Evolutionary conservation across 2,113 vertebrate species (phyloP).

Genomic region (Manacus vitellinus): DNA sequence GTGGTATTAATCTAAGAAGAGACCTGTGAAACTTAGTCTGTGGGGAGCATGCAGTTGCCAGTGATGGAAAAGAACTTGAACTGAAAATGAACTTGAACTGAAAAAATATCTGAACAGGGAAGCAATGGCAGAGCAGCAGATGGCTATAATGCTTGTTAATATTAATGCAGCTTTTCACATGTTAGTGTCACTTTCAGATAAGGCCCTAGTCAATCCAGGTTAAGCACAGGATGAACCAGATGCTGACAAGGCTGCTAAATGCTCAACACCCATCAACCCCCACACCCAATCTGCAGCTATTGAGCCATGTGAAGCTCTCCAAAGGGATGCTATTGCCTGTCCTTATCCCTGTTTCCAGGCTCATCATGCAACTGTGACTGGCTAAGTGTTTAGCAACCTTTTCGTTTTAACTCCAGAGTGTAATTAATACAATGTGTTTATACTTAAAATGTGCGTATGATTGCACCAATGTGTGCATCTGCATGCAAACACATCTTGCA

Average conservation of each 20-base stretch:
- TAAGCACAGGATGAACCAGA: neutral
- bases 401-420: neutral
- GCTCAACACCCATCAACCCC: neutral
- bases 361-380: neutral
- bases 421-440: neutral
- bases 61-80: neutral
- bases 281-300: neutral
- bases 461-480: fast-evolving
- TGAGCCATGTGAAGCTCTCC: neutral
- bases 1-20: neutral
- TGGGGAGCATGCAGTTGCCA: neutral
- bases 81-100: neutral
- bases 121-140: neutral
- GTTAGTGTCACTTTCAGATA: neutral
- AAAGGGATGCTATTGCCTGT: neutral
- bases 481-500: neutral
- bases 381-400: neutral
- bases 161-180: neutral
- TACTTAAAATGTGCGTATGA: neutral
- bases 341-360: neutral
- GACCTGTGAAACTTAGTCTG: neutral
- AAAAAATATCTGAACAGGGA: neutral
- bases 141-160: neutral
- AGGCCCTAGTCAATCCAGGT: neutral
- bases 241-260: neutral